Evolutionary conservation across 2,113 vertebrate species (phyloP).

Genomic region (Myrmophylax atrothorax): DNA sequence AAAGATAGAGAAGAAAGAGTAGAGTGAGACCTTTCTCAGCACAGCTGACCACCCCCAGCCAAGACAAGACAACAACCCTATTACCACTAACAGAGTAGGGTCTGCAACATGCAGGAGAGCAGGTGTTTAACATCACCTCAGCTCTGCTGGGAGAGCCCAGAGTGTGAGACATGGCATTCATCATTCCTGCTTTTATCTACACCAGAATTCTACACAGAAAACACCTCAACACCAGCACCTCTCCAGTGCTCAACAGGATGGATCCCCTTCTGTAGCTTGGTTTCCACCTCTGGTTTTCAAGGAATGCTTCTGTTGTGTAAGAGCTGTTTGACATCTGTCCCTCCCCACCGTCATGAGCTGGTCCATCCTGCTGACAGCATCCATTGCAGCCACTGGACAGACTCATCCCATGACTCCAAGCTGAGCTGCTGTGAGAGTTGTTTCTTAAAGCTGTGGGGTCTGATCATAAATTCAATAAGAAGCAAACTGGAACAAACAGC

Average conservation of each 20-base stretch:
- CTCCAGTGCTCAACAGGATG: not conserved
- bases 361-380: not conserved
- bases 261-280: accelerated
- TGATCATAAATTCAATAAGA: not conserved
- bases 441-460: not conserved
- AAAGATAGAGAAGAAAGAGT: not conserved
- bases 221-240: not conserved
- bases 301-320: not conserved
- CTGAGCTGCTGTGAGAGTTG: accelerated
- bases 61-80: not conserved
- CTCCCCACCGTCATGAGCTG: accelerated
- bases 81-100: not conserved
- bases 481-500: not conserved
- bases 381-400: accelerated
- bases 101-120: not conserved
- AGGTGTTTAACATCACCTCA: not conserved
- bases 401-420: not conserved
- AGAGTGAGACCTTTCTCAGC: not conserved
- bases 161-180: accelerated
- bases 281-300: accelerated
- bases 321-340: accelerated
- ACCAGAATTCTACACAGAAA: not conserved
- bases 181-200: not conserved
- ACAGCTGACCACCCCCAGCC: accelerated
- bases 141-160: not conserved